Evolutionary conservation across 2,113 vertebrate species (phyloP).

Genomic region (Anseranas semipalmata): DNA sequence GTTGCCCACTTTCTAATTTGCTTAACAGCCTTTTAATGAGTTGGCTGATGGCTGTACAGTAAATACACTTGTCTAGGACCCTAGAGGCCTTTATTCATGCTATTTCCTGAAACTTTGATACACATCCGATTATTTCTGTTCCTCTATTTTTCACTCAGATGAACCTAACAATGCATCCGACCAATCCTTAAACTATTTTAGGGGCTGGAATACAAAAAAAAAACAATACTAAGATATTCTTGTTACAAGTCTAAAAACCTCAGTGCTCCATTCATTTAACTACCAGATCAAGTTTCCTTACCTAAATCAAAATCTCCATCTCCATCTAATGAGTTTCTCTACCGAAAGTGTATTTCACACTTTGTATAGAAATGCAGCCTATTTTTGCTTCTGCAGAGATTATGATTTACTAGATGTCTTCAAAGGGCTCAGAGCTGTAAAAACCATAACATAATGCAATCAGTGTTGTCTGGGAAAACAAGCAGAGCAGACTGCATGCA

Average conservation of each 20-base stretch:
- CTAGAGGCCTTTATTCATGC: background rate
- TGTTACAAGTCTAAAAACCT: background rate
- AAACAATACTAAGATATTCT: background rate
- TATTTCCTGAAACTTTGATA: background rate
- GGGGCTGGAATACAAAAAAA: background rate
- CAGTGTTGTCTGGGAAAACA: background rate
- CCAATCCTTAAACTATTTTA: background rate
- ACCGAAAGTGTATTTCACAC: background rate
- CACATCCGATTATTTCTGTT: background rate
- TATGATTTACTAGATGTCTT: background rate
- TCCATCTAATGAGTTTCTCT: background rate
- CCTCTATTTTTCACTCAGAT: background rate
- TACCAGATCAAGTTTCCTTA: background rate
- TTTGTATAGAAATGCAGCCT: background rate
- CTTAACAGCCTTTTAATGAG: constrained; percentile 63
- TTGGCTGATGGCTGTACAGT: constrained; percentile 26
- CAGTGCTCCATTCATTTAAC: background rate
- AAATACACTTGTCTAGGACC: constrained; percentile 9
- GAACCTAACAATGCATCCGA: background rate
- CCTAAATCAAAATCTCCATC: background rate
- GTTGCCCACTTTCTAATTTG: constrained; percentile 58
- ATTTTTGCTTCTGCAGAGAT: background rate
- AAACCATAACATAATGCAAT: background rate
- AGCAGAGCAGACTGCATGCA: background rate
- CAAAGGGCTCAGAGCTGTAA: background rate